Evolutionary conservation across 2,888 invertebrate genomes (phyloP), one percentile per base, ranked within the genome.

Genomic region (Drosophila paranaensis): DNA sequence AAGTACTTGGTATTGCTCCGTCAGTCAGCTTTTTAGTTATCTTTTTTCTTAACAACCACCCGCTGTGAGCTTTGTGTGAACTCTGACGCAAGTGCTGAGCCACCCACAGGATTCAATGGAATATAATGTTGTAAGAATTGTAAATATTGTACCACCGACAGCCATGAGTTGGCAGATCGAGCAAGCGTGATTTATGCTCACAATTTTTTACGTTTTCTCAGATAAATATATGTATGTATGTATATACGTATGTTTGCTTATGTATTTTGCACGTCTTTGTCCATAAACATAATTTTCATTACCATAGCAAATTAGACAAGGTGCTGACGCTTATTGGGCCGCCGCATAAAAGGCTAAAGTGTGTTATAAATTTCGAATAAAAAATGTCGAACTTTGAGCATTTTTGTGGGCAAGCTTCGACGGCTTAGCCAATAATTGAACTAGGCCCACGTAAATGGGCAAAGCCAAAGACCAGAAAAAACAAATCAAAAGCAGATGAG

Each of bases 281-380:
- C 66, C 76, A 70, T 79, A 74, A 84, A 73, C 77, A 77, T 81
- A 80, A 82, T 84, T 86, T 82, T 82, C 88, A 89, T 89, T 89
- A 89, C 82, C 88, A 81, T 84, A 81, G 81, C 90, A 89, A 89
- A 90, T 90, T 90, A 89, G 89, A 84, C 79, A 86, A 90, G 88
- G 90, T 89, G 90, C 88, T 90, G 90, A 90, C 81, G 90, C 86
- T 86, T 77, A 82, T 85, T 88, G 75, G 77, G 33, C 67, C 58
- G 50, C 73, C 75, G 53, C 68, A 76, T 70, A 74, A 79, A 76
- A 74, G 81, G 66, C 54, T 43, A 63, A 70, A 67, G 61, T 51
- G 74, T 74, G 74, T 57, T 80, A 80, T 88, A 80, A 76, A 78
- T 82, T 74, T 74, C 27, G 68, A 65, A 66, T 14, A 30, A 20